A percentile compares a stretch with the other conserved stretches of the same genome.
Evolutionary conservation across 2,888 invertebrate genomes (phyloP).

Genomic region (Nomada ruficornis): DNA sequence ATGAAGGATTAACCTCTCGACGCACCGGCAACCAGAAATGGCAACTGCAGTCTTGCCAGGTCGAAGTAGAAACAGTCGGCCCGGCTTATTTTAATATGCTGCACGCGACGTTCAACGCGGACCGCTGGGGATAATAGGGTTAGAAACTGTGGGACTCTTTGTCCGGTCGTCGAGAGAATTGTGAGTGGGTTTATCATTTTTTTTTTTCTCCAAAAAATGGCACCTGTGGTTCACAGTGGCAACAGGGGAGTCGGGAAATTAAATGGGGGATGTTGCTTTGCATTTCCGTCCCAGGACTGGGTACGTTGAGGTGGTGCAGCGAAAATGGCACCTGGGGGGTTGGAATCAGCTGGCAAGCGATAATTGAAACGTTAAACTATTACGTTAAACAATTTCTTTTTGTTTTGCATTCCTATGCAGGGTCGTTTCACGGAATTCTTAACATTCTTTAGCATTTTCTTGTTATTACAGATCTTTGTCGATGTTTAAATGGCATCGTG

Average conservation of each 20-base stretch:
- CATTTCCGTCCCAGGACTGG: too few relatives aligned
- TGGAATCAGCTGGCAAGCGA: too few relatives aligned
- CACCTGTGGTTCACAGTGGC: too few relatives aligned
- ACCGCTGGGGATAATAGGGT: background rate
- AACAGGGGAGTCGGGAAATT: too few relatives aligned
- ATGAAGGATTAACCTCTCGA: slow-evolving; percentile 13
- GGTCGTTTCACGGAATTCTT: background rate
- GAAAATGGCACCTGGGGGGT: background rate
- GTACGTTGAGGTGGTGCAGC: too few relatives aligned
- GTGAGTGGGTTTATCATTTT: background rate
- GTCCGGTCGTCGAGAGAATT: background rate
- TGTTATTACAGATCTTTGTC: background rate
- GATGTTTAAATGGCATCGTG: slow-evolving; percentile 10
- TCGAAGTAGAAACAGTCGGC: background rate
- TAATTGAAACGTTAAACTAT: background rate
- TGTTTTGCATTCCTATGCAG: background rate
- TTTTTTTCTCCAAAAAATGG: too few relatives aligned
- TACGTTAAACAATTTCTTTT: background rate
- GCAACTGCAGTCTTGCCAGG: background rate
- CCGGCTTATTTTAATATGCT: slow-evolving; percentile 15
- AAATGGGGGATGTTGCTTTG: too few relatives aligned
- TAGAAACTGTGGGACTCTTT: too few relatives aligned
- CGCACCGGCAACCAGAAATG: background rate
- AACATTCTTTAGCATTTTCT: background rate
- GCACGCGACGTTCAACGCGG: slow-evolving; percentile 2